phyloP scores from a whole-genome alignment of 1,140 invertebrate genomes.

The Parapsyche elsis region DNA sequence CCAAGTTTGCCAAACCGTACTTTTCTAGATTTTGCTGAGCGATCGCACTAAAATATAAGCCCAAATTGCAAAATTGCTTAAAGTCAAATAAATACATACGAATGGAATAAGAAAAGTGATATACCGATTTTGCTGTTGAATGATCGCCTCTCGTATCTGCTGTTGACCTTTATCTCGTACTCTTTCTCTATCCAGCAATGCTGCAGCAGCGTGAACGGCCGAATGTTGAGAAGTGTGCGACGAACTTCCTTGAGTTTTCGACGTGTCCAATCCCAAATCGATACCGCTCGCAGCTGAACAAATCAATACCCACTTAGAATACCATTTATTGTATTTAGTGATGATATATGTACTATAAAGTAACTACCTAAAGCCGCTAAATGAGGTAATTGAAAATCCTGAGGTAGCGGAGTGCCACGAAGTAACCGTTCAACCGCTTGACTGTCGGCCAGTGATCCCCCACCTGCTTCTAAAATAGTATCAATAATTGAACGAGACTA shows the following conservation, averaged over 20 bases:
- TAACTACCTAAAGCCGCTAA: slow-evolving; percentile 65
- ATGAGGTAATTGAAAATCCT: slow-evolving; percentile 67
- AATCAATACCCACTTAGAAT: background rate
- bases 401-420: slow-evolving; percentile 62
- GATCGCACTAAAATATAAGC: slow-evolving; percentile 60
- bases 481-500: background rate
- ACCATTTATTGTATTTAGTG: background rate
- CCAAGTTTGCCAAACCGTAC: slow-evolving; percentile 66
- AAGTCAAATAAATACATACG: no score
- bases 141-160: slow-evolving; percentile 67
- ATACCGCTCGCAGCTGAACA: slow-evolving; percentile 52
- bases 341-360: background rate
- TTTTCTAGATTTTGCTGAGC: slow-evolving; percentile 70
- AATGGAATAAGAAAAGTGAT: no score
- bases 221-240: slow-evolving; percentile 37
- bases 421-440: slow-evolving; percentile 66
- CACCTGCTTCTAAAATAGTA: slow-evolving; percentile 59
- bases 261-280: slow-evolving; percentile 46
- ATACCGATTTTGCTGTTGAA: slow-evolving; percentile 68
- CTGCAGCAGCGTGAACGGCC: slow-evolving; percentile 57
- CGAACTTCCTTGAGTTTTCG: slow-evolving; percentile 22
- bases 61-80: no score
- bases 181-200: slow-evolving; percentile 59
- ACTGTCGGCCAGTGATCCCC: slow-evolving; percentile 62
- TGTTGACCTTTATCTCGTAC: slow-evolving; percentile 60